These are phyloP conservation scores for Liopterus haemorrhoidalis DNA, from an alignment of 2,888 invertebrate genomes.

Conservation along the genomic window DNA sequence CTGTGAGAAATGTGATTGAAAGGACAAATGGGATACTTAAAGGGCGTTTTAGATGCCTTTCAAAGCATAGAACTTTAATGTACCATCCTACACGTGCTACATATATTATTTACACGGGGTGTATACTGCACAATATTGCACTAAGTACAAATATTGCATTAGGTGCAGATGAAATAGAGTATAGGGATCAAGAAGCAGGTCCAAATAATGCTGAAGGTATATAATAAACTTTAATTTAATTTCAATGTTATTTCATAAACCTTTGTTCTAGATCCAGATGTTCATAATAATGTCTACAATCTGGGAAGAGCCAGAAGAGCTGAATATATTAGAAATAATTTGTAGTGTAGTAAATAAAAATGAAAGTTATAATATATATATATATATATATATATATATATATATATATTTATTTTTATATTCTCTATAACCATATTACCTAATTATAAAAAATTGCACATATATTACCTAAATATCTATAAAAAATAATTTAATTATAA, in stretches of 20 bases:
- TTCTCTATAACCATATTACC: background rate
- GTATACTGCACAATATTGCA: slow-evolving; percentile 12
- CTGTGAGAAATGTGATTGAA: slow-evolving; percentile 10
- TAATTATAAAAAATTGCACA: slow-evolving; percentile 2
- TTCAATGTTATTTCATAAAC: background rate
- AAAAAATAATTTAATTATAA: too few relatives aligned
- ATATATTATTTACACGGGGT: slow-evolving; percentile 12
- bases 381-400: slow-evolving; percentile 6
- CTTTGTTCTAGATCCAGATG: background rate
- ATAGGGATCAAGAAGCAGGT: slow-evolving; percentile 6
- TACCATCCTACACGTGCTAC: slow-evolving; percentile 9
- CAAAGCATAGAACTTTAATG: slow-evolving; percentile 8
- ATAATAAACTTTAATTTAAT: background rate
- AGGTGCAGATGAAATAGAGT: slow-evolving; percentile 3
- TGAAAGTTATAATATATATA: too few relatives aligned
- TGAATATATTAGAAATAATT: slow-evolving; percentile 4
- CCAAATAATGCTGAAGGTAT: slow-evolving; percentile 4
- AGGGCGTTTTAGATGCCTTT: slow-evolving; percentile 11
- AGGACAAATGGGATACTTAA: slow-evolving; percentile 13
- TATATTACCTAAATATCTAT: background rate
- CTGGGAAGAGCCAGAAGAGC: background rate
- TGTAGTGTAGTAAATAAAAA: too few relatives aligned
- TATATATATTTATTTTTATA: background rate
- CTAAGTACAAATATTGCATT: slow-evolving; percentile 1
- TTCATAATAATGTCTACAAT: background rate